Conservation (phyloP, 2,113 vertebrate genomes). For the mouse (Mus musculus) region DNA sequence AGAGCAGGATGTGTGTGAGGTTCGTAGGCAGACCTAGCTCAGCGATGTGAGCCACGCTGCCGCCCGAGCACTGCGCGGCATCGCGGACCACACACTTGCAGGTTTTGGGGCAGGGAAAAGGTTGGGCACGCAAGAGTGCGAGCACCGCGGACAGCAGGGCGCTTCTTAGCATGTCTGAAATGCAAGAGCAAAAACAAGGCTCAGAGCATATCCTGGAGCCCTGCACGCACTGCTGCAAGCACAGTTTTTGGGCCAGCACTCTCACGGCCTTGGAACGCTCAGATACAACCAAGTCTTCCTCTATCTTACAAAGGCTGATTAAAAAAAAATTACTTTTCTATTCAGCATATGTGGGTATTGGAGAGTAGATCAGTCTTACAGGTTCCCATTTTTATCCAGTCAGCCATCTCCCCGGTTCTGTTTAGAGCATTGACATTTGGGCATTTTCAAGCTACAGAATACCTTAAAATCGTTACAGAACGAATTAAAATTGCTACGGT, state of each 20-base stretch:
- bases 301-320: neutral
- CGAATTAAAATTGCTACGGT: neutral
- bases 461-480: neutral
- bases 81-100: constrained; percentile 81
- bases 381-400: no score
- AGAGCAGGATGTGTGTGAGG: constrained; percentile 84
- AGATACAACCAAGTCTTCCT: no score
- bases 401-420: neutral
- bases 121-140: constrained; percentile 59
- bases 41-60: constrained; percentile 73
- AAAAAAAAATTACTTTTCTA: constrained; percentile 10
- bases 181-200: neutral
- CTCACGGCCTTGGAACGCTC: neutral
- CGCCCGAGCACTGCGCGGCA: constrained; percentile 70
- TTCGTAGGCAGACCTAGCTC: constrained; percentile 81
- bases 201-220: neutral
- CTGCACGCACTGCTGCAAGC: neutral
- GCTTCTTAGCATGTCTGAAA: constrained; percentile 74
- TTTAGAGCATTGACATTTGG: neutral
- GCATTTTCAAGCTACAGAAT: neutral
- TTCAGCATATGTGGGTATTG: neutral
- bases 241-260: neutral
- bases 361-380: neutral
- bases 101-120: constrained; percentile 76
- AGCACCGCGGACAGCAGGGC: constrained; percentile 66